Conservation (phyloP, 92 coral and sea anemone genomes). For the Epizoanthus scotinus region DNA sequence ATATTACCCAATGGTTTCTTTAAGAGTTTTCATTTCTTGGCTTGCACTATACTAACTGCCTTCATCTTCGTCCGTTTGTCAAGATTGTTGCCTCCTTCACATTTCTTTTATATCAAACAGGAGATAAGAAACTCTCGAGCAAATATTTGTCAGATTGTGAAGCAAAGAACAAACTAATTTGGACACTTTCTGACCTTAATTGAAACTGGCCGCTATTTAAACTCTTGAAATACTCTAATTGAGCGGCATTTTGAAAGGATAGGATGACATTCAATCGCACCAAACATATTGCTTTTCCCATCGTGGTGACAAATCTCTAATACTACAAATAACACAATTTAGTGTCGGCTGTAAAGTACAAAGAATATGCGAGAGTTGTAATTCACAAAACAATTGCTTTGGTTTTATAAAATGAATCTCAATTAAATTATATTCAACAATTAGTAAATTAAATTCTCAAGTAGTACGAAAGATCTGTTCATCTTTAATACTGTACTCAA, state of each 20-base stretch:
- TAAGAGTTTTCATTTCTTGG: not conserved
- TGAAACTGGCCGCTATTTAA: constrained; percentile 1
- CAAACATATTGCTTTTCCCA: constrained; percentile 2
- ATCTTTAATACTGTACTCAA: not conserved
- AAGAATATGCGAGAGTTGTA: not conserved
- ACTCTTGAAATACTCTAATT: constrained; percentile 16
- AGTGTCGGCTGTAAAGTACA: not conserved
- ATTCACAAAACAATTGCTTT: constrained; percentile 1
- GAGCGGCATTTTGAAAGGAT: constrained; percentile 11
- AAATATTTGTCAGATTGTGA: constrained; percentile 18
- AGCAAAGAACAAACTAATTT: constrained; percentile 27
- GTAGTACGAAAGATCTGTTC: not conserved
- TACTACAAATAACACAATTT: not conserved
- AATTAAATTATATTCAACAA: not conserved
- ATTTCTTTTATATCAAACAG: not conserved
- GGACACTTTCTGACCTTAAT: not conserved
- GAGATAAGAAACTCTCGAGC: not conserved
- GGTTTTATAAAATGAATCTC: not conserved
- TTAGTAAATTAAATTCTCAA: not conserved
- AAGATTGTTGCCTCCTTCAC: not conserved
- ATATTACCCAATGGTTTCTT: not conserved
- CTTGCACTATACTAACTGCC: not conserved
- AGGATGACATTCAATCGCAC: not conserved
- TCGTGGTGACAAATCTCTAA: not conserved
- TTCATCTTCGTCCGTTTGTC: not conserved